These are phyloP conservation scores for Lutraria lutraria DNA, from an alignment of 2,888 invertebrate species.

Conservation along the genomic window DNA sequence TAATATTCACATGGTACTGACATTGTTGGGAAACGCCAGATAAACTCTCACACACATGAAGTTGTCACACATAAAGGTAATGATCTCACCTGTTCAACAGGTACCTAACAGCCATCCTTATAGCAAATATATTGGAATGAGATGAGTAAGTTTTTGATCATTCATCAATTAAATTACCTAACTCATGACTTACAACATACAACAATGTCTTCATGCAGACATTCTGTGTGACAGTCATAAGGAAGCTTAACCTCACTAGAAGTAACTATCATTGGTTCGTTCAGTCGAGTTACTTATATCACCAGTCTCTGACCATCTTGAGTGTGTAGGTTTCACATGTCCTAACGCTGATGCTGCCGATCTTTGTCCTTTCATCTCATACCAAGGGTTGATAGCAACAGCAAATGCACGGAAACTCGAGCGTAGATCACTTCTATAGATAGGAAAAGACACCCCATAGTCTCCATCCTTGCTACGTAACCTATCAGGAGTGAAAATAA, in stretches of 20 bases:
- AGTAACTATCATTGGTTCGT: conserved; percentile 30
- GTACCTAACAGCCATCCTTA: background rate
- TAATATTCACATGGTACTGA: background rate
- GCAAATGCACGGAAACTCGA: conserved; percentile 65
- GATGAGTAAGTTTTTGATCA: no score
- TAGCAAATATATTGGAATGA: background rate
- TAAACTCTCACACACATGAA: no score
- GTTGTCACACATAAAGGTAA: no score
- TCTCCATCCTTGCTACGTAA: conserved; percentile 40
- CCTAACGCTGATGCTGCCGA: conserved; percentile 29
- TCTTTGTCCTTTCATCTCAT: conserved; percentile 50
- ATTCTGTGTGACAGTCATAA: background rate
- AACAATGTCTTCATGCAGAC: background rate
- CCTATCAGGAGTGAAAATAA: conserved; percentile 13
- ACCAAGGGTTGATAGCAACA: conserved; percentile 59
- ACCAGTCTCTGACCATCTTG: conserved; percentile 14
- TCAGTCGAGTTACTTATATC: conserved; percentile 31
- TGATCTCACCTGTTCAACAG: background rate
- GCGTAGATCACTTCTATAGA: conserved; percentile 61
- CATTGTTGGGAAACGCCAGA: no score
- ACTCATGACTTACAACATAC: background rate
- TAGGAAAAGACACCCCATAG: conserved; percentile 32
- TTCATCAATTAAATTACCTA: background rate
- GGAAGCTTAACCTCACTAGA: conserved; percentile 8
- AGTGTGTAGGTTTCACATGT: background rate